Base-by-base conservation (phyloP, 1,140 invertebrate species). In the Galleria mellonella region DNA sequence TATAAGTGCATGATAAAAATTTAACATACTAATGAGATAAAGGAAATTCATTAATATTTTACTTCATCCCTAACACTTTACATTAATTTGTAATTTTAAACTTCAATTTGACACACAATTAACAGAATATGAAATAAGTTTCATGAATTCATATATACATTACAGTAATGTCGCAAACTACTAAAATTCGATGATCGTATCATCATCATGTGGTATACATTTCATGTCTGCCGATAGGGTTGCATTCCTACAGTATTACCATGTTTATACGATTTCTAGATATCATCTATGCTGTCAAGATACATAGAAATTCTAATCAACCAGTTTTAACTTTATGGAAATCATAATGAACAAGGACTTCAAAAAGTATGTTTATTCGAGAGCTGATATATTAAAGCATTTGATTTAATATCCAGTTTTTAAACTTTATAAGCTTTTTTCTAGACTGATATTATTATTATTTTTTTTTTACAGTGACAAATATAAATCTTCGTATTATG, bases 131-230 rank as follows among this genome's bases (percentile, higher is more conserved):
- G 57, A 54, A 51, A 57, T 42, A 47, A 56, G 51, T 39, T 55
- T 62, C 47, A 51, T 66, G 62, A 68, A 72, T 74, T 75, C 72
- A 64, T 83, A 83, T 83, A 79, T 83, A 83, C 75, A 83, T 52
- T 52, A 55, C 72, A 76, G 72, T 70, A 72, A 57, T 63, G 46
- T 52, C 49, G 51, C 44, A 46, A 51, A 45, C 43, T 52, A 38
- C 30, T 44, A 35, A 51, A 46, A 45, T 38, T 28, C 13, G 46
- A 52, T 33, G 36, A 28, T 32, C 9, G 14, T 39, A 45, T 46
- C 32, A 42, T 47, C 50, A 15, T 32, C 30, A 15, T 36, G 38
- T 29, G 50, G 41, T 49, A 49, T 43, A 28, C 38, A 23, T 23
- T 23, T 23, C 17, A 23, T 23, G 17, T 23, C 6, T 6, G 2